Evolutionary conservation across 2,888 invertebrate species (phyloP).

Genomic region (Nymphalis polychloros): DNA sequence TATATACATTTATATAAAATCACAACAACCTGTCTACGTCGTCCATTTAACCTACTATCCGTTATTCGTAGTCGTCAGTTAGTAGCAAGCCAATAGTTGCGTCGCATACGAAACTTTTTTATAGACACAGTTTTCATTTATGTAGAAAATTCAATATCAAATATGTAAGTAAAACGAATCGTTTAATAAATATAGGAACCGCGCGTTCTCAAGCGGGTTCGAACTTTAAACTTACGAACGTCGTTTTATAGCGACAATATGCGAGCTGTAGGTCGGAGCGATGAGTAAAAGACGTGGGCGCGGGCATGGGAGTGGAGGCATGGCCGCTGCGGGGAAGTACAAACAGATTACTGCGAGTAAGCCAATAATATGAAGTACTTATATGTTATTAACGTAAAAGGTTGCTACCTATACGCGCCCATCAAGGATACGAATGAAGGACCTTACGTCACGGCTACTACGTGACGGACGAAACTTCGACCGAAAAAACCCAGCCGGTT

Average conservation of each 20-base stretch:
- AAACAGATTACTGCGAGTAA: constrained; percentile 29
- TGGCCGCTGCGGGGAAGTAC: constrained; percentile 7
- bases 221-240: background rate
- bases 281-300: constrained; percentile 1
- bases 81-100: no score
- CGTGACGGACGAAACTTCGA: background rate
- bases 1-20: no score
- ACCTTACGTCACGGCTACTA: constrained; percentile 16
- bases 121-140: no score
- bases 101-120: no score
- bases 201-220: no score
- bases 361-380: constrained; percentile 27
- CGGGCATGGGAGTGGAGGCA: constrained; percentile 10
- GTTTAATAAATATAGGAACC: no score
- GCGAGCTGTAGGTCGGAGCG: background rate
- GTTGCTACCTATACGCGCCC: constrained; percentile 11
- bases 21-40: no score
- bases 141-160: no score
- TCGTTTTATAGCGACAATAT: background rate
- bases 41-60: no score
- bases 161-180: no score
- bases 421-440: constrained; percentile 15
- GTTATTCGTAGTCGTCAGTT: no score
- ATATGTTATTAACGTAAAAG: constrained; percentile 18
- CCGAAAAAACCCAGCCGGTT: background rate